Evolutionary conservation across 2,888 invertebrate species (phyloP).

Genomic region (Hyles lineata): DNA sequence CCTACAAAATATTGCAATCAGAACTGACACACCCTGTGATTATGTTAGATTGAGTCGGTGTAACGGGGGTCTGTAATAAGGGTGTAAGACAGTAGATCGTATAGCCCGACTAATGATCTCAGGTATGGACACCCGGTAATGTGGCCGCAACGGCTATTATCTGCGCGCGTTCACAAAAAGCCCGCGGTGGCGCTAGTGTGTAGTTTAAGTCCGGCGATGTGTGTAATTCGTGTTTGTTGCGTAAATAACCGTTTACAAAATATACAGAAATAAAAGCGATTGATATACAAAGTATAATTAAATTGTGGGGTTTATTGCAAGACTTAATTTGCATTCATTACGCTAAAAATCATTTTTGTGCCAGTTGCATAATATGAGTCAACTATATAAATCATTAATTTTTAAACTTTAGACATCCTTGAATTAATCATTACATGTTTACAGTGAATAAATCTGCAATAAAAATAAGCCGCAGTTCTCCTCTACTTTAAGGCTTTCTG

Average conservation of each 20-base stretch:
- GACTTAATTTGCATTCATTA: too few relatives aligned
- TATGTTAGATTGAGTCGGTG: slow-evolving; percentile 25
- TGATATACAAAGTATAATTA: too few relatives aligned
- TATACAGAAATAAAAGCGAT: too few relatives aligned
- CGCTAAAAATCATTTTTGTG: too few relatives aligned
- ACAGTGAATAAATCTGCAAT: too few relatives aligned
- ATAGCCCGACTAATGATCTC: slow-evolving; percentile 43
- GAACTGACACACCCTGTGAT: slow-evolving; percentile 26
- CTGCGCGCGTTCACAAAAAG: slow-evolving; percentile 27
- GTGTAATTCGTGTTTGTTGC: neutral
- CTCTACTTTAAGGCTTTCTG: too few relatives aligned
- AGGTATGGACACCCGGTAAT: slow-evolving; percentile 40
- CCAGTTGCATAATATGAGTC: too few relatives aligned
- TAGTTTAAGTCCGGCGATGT: slow-evolving; percentile 1
- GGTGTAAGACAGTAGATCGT: slow-evolving; percentile 39
- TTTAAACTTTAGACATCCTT: too few relatives aligned
- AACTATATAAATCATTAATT: too few relatives aligned
- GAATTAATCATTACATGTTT: too few relatives aligned
- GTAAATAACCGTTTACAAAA: neutral
- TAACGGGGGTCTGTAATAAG: slow-evolving; percentile 46
- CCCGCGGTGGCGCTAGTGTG: slow-evolving; percentile 27
- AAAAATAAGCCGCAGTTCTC: too few relatives aligned
- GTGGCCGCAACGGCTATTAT: slow-evolving; percentile 35
- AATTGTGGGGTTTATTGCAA: too few relatives aligned
- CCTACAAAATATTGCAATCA: slow-evolving; percentile 17